These are phyloP conservation scores for Aphelenchoides fujianensis DNA, from an alignment of 1,140 invertebrate species.

Conservation along the genomic window DNA sequence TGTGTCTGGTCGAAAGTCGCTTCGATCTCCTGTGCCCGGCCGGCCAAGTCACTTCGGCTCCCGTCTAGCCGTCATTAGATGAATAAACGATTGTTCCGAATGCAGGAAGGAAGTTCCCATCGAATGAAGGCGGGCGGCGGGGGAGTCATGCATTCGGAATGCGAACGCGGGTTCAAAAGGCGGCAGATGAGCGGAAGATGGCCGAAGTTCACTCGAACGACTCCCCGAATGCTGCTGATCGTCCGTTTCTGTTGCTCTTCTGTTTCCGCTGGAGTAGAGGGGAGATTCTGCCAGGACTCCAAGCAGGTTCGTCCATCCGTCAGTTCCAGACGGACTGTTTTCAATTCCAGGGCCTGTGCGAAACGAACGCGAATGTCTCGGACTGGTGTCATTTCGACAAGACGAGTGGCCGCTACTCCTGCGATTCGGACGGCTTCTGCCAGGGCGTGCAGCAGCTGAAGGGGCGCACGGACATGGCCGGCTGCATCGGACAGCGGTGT, in stretches of 20 bases:
- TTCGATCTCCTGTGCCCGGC: conserved; percentile 33
- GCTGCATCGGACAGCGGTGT: conserved; percentile 6
- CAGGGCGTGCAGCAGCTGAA: neutral
- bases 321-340: neutral
- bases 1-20: conserved; percentile 39
- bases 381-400: conserved; percentile 19
- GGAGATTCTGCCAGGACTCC: neutral
- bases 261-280: neutral
- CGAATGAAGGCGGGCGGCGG: no score
- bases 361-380: conserved; percentile 8
- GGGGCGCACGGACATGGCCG: conserved; percentile 5
- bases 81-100: conserved; percentile 11
- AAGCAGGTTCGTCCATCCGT: neutral
- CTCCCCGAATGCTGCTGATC: no score
- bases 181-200: neutral
- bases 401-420: neutral
- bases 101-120: neutral
- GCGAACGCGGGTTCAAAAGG: neutral
- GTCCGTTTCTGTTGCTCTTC: neutral
- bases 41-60: conserved; percentile 1
- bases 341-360: conserved; percentile 9
- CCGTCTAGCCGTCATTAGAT: neutral
- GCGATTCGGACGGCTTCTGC: conserved; percentile 19
- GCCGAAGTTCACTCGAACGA: no score
- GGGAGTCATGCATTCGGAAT: neutral